Base-by-base conservation (phyloP, 2,113 vertebrate species). In the Phalacrocorax pelagicus region DNA sequence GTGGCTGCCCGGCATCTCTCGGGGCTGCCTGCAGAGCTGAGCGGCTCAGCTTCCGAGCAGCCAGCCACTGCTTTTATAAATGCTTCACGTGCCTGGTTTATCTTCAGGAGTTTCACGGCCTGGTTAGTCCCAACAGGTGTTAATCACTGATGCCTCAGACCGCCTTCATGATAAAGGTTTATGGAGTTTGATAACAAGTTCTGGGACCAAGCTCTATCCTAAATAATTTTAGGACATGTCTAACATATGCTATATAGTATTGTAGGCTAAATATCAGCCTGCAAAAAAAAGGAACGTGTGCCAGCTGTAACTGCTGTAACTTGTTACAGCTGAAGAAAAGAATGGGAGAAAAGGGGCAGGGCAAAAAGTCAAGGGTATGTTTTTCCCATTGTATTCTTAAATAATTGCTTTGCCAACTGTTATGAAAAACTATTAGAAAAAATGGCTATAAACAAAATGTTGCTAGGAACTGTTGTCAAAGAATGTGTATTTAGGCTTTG, bases 211-310 rank as follows among this genome's bases (percentile, higher is more conserved):
- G 29, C 4, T 44, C 13, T 59, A 1, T 3, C 26, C 23, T 47
- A 49, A 62, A 21, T 44, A 15, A 20, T 36, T 86, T 32, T n/a
- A 12, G 30, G 30, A 34, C 3, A 1, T 40, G 29, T 57, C 4
- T 62, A 21, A 27, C 8, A 2, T 24, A 1, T 5, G 4, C 19
- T 49, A 0, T 11, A 1, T 32, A 49, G 57, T 19, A 5, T 6
- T 32, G 22, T 24, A 29, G n/a, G 12, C 21, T 71, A 29, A 54
- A 34, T 36, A 8, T 20, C 29, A 32, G 16, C 58, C 58, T 22
- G 42, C 32, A 52, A 9, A 29, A 10, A 32, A 40, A 42, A 16
- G 20, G 8, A 55, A 15, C 5, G 22, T 38, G 3, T 72, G 38
- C 3, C 16, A 70, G 22, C 9, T 85, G 9, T 61, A 51, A 15